A percentile compares a stretch with the other conserved stretches of the same genome.
These are phyloP conservation scores for Geodia barretti DNA, from an alignment of 37 sponge, comb jelly and placozoan species.

Conservation along the genomic window DNA sequence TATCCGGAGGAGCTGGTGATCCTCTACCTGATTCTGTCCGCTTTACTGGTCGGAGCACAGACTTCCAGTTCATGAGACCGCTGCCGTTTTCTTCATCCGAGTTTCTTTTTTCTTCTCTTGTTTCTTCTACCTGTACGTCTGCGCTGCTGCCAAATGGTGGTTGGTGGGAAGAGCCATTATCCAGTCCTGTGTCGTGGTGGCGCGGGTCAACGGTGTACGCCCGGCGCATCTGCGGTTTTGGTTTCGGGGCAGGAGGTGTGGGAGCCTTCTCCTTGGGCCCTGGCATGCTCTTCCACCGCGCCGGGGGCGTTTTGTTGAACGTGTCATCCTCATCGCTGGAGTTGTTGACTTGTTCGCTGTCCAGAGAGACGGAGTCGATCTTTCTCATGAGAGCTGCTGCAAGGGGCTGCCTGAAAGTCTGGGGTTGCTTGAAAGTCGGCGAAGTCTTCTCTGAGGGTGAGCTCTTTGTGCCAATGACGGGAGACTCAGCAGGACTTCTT, in stretches of 20 bases:
- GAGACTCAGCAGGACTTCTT: neutral
- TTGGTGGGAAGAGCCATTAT: neutral
- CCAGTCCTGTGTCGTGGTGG: neutral
- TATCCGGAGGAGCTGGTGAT: neutral
- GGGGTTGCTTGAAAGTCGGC: no score
- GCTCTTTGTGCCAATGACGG: neutral
- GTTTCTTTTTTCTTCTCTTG: neutral
- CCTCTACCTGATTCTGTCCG: neutral
- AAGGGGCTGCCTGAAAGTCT: no score
- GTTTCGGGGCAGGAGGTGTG: neutral
- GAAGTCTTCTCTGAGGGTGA: neutral
- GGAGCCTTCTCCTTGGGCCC: neutral
- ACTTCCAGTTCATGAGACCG: slow-evolving; percentile 13
- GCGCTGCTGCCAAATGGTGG: neutral
- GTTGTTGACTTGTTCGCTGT: neutral
- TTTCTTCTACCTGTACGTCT: neutral
- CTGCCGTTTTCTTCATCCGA: neutral
- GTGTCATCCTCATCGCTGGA: neutral
- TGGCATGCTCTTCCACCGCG: neutral
- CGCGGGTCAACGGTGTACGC: neutral
- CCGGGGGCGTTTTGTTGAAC: neutral
- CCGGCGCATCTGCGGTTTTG: neutral
- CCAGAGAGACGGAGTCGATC: neutral
- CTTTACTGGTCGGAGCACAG: slow-evolving; percentile 8
- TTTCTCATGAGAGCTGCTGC: neutral